Conservation (phyloP, 2,113 vertebrate genomes). For the Strigops habroptila region DNA sequence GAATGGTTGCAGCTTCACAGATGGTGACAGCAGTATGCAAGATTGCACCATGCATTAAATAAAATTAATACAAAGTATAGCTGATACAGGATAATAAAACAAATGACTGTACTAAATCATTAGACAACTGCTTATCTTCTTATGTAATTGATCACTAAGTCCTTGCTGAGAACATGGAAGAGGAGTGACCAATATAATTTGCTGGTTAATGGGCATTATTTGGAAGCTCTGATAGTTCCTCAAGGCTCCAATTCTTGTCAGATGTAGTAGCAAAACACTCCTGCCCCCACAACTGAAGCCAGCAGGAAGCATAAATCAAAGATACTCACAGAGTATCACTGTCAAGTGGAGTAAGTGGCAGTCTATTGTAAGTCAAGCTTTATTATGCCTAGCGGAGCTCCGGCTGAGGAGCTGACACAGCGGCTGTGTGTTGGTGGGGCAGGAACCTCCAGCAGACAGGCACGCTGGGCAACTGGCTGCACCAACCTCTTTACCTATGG, state of each 20-base stretch:
- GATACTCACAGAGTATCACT: neutral
- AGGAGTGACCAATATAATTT: neutral
- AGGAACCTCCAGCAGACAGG: neutral
- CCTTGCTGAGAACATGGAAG: neutral
- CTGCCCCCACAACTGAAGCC: neutral
- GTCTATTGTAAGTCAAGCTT: neutral
- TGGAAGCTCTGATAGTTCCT: neutral
- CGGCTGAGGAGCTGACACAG: neutral
- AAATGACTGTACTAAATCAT: neutral
- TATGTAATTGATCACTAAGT: neutral
- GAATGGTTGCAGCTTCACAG: neutral
- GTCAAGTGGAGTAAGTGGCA: neutral
- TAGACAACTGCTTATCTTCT: neutral
- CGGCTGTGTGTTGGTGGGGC: neutral
- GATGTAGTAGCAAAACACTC: neutral
- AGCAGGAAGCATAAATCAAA: neutral
- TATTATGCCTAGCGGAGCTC: fast-evolving
- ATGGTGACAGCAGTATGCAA: neutral
- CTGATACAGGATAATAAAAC: neutral
- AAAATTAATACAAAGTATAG: neutral
- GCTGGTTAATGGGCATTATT: neutral
- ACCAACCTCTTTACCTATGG: neutral
- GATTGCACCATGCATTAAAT: neutral
- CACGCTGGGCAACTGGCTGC: neutral
- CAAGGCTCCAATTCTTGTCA: neutral